Evolutionary conservation across 2,888 invertebrate species (phyloP).

Genomic region (Pammene fasciana): DNA sequence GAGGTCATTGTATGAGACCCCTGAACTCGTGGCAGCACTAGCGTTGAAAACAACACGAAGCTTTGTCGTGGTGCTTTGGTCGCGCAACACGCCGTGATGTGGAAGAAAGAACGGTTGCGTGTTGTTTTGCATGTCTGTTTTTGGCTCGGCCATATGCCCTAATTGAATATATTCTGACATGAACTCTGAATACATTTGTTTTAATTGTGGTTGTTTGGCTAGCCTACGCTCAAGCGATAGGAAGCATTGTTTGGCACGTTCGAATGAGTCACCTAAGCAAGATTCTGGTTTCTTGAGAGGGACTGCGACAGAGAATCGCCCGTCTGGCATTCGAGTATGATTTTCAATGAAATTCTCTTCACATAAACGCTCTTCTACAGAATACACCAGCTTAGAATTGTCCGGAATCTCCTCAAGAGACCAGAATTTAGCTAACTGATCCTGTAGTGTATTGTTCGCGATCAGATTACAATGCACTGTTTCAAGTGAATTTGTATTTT

Average conservation of each 20-base stretch:
- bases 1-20: constrained; percentile 25
- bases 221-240: no score
- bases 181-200: constrained; percentile 28
- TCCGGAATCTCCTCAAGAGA: constrained; percentile 25
- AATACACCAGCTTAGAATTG: constrained; percentile 27
- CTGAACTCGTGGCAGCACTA: constrained; percentile 22
- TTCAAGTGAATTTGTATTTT: background rate
- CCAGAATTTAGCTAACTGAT: constrained; percentile 33
- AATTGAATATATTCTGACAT: constrained; percentile 25
- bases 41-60: constrained; percentile 16
- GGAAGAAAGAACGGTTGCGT: background rate
- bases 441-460: constrained; percentile 21
- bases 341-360: constrained; percentile 18
- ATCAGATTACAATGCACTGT: constrained; percentile 10
- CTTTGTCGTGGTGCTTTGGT: no score
- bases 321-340: constrained; percentile 20
- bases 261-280: constrained; percentile 18
- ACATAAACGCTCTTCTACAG: constrained; percentile 6
- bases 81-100: no score
- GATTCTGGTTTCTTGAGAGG: constrained; percentile 30
- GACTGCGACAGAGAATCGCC: constrained; percentile 29
- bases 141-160: constrained; percentile 24
- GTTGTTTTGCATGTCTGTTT: background rate
- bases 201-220: constrained; percentile 2
- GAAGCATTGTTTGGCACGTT: constrained; percentile 12